Evolutionary conservation across 2,888 invertebrate species (phyloP).

Genomic region (Conomelus anceps): DNA sequence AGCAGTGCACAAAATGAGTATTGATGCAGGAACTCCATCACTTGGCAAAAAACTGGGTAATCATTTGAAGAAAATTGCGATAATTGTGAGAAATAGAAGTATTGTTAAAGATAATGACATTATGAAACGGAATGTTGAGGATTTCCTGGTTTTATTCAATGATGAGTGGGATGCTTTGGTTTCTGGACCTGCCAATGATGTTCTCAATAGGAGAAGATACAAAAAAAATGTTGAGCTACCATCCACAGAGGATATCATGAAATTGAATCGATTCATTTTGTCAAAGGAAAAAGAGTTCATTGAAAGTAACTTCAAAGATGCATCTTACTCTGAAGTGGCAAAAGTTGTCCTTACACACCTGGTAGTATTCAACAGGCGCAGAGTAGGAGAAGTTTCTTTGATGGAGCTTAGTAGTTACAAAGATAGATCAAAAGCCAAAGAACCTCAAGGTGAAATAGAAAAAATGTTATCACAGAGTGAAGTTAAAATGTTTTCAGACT

Average conservation of each 20-base stretch:
- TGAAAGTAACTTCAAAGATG: neutral
- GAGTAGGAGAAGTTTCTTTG: constrained; percentile 5
- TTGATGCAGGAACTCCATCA: constrained; percentile 5
- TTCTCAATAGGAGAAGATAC: constrained; percentile 5
- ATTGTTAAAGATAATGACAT: neutral
- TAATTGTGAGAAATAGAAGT: neutral
- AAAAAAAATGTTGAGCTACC: neutral
- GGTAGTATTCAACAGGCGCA: constrained; percentile 12
- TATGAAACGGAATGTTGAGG: neutral
- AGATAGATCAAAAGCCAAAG: constrained; percentile 3
- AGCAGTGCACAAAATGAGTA: neutral
- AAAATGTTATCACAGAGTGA: neutral
- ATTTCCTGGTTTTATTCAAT: neutral
- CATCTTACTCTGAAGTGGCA: neutral
- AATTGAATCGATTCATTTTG: neutral
- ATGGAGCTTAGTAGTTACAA: constrained; percentile 4
- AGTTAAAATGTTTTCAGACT: constrained; percentile 7
- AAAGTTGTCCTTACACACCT: neutral
- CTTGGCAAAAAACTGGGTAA: constrained; percentile 1
- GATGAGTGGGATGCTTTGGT: constrained; percentile 5
- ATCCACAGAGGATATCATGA: constrained; percentile 2
- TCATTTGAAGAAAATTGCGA: neutral
- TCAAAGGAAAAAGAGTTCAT: constrained; percentile 3
- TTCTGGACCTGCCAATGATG: neutral
- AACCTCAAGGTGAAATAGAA: constrained; percentile 2